phyloP scores from a whole-genome alignment of 2,113 vertebrate species.

The Plecotus auritus region DNA sequence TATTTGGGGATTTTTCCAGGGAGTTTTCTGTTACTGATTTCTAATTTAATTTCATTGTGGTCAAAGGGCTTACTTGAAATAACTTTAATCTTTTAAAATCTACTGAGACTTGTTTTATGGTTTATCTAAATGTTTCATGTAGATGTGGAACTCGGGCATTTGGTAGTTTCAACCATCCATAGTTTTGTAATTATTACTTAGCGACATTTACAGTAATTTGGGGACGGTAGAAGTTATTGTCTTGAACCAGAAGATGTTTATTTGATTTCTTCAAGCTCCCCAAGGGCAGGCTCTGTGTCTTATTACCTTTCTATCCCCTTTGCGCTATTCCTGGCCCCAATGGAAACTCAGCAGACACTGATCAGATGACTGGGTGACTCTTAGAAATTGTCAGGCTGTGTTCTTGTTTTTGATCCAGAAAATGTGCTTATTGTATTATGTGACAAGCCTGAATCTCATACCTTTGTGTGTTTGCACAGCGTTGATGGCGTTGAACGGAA shows the following conservation, averaged over 20 bases:
- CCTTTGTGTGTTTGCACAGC: neutral
- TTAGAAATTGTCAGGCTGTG: neutral
- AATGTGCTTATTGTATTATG: neutral
- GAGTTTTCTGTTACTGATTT: neutral
- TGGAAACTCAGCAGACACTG: neutral
- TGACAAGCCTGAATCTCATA: neutral
- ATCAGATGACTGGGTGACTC: too few relatives aligned
- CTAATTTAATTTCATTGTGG: neutral
- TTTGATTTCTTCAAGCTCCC: neutral
- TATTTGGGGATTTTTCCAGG: neutral
- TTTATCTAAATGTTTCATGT: neutral
- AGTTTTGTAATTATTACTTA: neutral
- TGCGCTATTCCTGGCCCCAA: neutral
- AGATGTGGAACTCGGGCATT: neutral
- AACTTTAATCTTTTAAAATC: neutral
- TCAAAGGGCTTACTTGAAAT: neutral
- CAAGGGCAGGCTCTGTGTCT: neutral
- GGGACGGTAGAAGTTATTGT: neutral
- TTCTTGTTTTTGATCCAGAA: neutral
- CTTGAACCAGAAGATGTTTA: neutral
- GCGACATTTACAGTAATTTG: neutral
- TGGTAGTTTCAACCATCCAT: neutral
- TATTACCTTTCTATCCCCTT: neutral
- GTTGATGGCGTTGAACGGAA: neutral
- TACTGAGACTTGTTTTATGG: neutral